phyloP scores from a whole-genome alignment of 2,888 invertebrate species.

The Catocala nupta region DNA sequence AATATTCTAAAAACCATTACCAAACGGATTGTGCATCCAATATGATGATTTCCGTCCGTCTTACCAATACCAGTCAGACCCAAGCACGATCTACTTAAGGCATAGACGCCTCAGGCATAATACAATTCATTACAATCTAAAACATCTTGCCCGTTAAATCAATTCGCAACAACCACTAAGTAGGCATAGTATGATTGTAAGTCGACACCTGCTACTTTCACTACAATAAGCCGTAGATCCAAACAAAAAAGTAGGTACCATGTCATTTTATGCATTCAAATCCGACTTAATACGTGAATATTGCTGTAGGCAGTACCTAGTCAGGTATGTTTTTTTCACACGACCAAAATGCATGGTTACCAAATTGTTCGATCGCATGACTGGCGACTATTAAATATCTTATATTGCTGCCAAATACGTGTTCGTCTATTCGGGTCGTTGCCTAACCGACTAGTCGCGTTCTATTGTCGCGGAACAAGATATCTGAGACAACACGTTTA shows the following conservation, averaged over 20 bases:
- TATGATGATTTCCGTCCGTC: too few relatives aligned
- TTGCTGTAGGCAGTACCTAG: too few relatives aligned
- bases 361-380: slow-evolving; percentile 58
- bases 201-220: slow-evolving; percentile 12
- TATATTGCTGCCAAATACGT: slow-evolving; percentile 44
- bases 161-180: background rate
- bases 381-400: slow-evolving; percentile 46
- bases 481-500: slow-evolving; percentile 51
- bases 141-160: slow-evolving; percentile 1
- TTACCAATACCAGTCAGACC: too few relatives aligned
- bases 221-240: background rate
- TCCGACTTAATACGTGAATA: too few relatives aligned
- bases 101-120: background rate
- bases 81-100: background rate
- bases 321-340: slow-evolving; percentile 25
- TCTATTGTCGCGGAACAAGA: slow-evolving; percentile 55
- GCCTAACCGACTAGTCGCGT: slow-evolving; percentile 53
- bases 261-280: too few relatives aligned
- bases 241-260: background rate
- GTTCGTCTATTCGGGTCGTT: slow-evolving; percentile 51
- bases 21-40: too few relatives aligned
- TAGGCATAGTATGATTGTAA: background rate
- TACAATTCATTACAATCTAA: background rate
- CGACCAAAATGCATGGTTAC: slow-evolving; percentile 30
- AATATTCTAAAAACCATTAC: too few relatives aligned